phyloP scores from a whole-genome alignment of 1,140 invertebrate species.

The Diploscapter pachys region DNA sequence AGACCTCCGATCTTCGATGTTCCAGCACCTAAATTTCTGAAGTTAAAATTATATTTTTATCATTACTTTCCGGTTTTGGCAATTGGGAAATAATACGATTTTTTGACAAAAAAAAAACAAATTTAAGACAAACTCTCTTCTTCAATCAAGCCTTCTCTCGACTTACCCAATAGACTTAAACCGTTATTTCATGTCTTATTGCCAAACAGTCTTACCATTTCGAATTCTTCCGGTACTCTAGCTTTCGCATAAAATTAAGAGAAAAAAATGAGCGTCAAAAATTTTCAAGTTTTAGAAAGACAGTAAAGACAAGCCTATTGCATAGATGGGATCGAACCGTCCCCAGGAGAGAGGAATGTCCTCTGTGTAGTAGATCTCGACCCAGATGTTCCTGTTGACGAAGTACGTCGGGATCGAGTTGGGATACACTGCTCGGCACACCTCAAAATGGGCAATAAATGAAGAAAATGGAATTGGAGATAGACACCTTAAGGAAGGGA shows the following conservation, averaged over 20 bases:
- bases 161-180: too few species aligned
- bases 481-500: constrained; percentile 40
- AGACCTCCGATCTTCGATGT: constrained; percentile 40
- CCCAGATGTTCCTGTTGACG: constrained; percentile 45
- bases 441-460: not conserved
- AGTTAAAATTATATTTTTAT: not conserved
- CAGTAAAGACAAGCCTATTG: constrained; percentile 10
- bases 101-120: not conserved
- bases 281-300: too few species aligned
- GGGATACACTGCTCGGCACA: not conserved
- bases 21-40: constrained; percentile 28
- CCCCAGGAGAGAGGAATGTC: constrained; percentile 43
- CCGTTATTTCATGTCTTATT: too few species aligned
- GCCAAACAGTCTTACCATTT: too few species aligned
- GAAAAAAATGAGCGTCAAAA: too few species aligned
- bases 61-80: not conserved
- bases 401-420: constrained; percentile 39
- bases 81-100: not conserved
- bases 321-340: constrained; percentile 34
- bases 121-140: too few species aligned
- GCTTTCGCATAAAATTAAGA: too few species aligned
- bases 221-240: too few species aligned
- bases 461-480: not conserved
- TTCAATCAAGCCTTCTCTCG: too few species aligned
- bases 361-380: constrained; percentile 55